Percentiles rank a stretch among this genome's conserved stretches.
These are phyloP conservation scores for Brachypterus glaber DNA, from an alignment of 2,888 invertebrate species.

Conservation along the genomic window DNA sequence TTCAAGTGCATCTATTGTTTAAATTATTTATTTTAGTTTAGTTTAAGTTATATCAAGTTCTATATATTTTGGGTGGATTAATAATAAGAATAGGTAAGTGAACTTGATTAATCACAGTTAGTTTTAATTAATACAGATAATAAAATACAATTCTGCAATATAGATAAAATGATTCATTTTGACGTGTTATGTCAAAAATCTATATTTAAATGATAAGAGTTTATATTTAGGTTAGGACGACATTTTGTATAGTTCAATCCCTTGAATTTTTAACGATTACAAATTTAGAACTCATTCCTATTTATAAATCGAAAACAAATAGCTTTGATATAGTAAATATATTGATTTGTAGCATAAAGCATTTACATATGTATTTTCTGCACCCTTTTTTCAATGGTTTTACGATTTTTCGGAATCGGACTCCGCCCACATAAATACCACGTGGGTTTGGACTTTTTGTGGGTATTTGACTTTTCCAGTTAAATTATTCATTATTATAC, in stretches of 20 bases:
- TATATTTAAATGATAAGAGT: slow-evolving; percentile 22
- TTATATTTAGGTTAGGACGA: slow-evolving; percentile 39
- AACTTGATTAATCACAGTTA: not conserved
- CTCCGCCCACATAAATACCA: slow-evolving; percentile 28
- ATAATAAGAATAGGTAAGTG: slow-evolving; percentile 20
- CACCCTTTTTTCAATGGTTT: not conserved
- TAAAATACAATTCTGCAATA: too few species aligned
- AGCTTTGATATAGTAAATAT: too few species aligned
- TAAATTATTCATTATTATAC: slow-evolving; percentile 22
- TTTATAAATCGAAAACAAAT: too few species aligned
- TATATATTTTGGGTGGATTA: slow-evolving; percentile 23
- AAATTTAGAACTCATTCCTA: not conserved
- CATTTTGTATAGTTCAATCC: slow-evolving; percentile 22
- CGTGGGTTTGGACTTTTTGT: slow-evolving; percentile 21
- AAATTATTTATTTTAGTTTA: slow-evolving; percentile 18
- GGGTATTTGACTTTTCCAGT: slow-evolving; percentile 24
- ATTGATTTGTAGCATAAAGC: slow-evolving; percentile 3
- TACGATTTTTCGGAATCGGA: not conserved
- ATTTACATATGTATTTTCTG: slow-evolving; percentile 1
- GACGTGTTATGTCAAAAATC: slow-evolving; percentile 26
- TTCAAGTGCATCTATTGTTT: not conserved
- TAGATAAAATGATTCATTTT: slow-evolving; percentile 14
- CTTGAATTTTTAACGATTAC: slow-evolving; percentile 4
- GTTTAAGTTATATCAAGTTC: slow-evolving; percentile 15
- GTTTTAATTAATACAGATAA: not conserved